Evolutionary conservation across 2,888 invertebrate genomes (phyloP), one percentile per base, ranked within the genome.

Genomic region (Tetragnatha montana): DNA sequence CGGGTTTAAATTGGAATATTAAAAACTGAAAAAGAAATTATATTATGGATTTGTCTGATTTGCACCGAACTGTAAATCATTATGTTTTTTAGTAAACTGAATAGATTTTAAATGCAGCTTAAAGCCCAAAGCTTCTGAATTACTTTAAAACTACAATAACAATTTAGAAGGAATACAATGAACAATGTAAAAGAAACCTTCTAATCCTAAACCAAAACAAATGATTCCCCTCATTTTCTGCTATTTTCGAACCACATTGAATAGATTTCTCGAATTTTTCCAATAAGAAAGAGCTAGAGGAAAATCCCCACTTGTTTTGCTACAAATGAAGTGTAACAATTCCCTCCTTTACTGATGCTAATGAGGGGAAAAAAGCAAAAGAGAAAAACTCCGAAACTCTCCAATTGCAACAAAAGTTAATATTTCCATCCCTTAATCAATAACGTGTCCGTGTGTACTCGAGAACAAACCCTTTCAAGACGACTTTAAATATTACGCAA

Each of bases 371-470:
- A 51, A 50, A 51, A 78, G 10, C 12, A 14, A 35, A 22, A 51
- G 22, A 51, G 51, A 78, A 21, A 51, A 60, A 78, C 10, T n/a
- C 6, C 14, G 12, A 78, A 21, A 51, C 60, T 60, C 21, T 60
- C 51, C 19, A 78, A 78, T 78, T 60, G 60, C 78, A 70, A 70
- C 74, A 22, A 83, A 83, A 75, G 83, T 83, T 83, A 83, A 83
- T 83, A 83, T 83, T 74, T 83, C 68, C 74, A 22, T 49, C 60
- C 47, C 74, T 83, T 83, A 83, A 83, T 83, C 83, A 83, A 83
- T 83, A 74, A 83, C 35, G 60, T 83, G 83, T 74, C 74, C 83
- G 22, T 74, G 74, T 60, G 22, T 51, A 60, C 35, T 35, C 22
- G 12, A 69, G 22, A 47, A 69, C 17, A 1, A 47, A 19, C 60